Conservation (phyloP, 2,113 vertebrate genomes). For the Cyanoramphus novaezelandiae region DNA sequence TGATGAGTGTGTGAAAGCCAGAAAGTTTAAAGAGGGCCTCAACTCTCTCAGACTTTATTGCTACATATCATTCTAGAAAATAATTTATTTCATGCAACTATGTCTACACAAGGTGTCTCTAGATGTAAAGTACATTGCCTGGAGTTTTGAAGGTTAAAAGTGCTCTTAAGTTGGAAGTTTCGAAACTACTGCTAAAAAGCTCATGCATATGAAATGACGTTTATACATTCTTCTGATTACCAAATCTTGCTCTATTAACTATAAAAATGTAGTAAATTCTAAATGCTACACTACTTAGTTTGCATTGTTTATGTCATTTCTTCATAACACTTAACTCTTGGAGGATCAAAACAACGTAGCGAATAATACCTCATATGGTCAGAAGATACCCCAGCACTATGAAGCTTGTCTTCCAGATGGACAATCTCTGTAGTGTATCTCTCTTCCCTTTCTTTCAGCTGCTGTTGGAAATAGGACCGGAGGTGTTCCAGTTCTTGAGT, state of each 20-base stretch:
- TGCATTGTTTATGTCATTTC: background rate
- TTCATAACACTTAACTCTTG: background rate
- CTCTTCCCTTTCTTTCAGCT: slow-evolving; percentile 81
- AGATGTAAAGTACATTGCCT: background rate
- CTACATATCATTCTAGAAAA: background rate
- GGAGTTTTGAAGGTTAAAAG: background rate
- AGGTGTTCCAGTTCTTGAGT: slow-evolving; percentile 79
- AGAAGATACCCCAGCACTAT: slow-evolving; percentile 56
- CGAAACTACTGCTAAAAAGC: background rate
- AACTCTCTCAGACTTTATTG: background rate
- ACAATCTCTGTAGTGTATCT: slow-evolving; percentile 76
- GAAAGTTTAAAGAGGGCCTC: background rate
- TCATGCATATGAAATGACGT: background rate
- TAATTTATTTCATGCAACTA: background rate
- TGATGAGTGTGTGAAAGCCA: background rate
- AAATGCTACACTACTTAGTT: background rate
- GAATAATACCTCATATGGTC: slow-evolving; percentile 76
- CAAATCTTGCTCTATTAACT: background rate
- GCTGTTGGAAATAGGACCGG: slow-evolving; percentile 78
- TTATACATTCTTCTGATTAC: background rate
- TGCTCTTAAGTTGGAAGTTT: background rate
- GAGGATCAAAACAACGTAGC: background rate
- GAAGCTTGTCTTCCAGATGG: slow-evolving; percentile 78
- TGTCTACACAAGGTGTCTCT: background rate
- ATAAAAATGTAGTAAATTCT: background rate